Conservation (phyloP, 2,797 vertebrate genomes). For the Gorsachius magnificus region DNA sequence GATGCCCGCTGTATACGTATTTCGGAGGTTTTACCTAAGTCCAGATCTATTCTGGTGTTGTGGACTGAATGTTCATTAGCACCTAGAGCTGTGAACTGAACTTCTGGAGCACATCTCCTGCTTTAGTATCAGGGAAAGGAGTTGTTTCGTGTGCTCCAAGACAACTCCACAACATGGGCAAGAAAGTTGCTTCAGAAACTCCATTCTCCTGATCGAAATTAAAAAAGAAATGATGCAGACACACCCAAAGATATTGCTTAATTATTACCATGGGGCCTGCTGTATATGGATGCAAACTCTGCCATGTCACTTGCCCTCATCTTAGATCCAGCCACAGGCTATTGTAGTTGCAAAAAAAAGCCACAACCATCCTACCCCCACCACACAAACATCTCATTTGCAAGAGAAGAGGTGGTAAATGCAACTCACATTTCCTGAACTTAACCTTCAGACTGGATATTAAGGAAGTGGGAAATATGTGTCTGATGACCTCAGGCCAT, state of each 20-base stretch:
- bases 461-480: not conserved
- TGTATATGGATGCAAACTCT: not conserved
- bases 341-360: not conserved
- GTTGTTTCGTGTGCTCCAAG: not conserved
- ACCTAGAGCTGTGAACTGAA: not conserved
- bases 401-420: not conserved
- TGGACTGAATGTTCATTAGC: not conserved
- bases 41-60: not conserved
- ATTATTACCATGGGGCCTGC: not conserved
- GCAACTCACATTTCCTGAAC: not conserved
- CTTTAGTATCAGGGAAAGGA: not conserved
- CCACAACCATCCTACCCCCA: not conserved
- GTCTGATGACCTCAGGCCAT: not conserved
- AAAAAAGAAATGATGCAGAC: not conserved
- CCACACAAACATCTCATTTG: not conserved
- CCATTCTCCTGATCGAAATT: not conserved
- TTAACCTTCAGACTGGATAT: not conserved
- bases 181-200: not conserved
- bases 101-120: not conserved
- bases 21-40: not conserved
- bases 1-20: fast-evolving
- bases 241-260: not conserved
- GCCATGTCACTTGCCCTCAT: not conserved
- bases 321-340: not conserved
- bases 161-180: not conserved